phyloP scores from a whole-genome alignment of 2,113 vertebrate species.

The Uria aalge region DNA sequence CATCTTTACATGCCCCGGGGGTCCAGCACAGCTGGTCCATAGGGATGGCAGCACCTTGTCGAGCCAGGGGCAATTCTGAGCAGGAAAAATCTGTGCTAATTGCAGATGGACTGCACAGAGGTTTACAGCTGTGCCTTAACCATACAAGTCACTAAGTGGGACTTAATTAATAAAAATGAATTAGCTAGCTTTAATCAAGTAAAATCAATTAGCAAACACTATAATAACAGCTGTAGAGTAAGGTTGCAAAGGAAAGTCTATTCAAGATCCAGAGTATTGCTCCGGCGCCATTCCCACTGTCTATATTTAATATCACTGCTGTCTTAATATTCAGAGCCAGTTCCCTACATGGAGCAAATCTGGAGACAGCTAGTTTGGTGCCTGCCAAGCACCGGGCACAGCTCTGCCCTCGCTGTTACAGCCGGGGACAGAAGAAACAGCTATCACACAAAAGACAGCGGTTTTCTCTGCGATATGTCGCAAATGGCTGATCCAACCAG shows the following conservation, averaged over 20 bases:
- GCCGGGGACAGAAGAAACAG: neutral
- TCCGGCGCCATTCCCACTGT: neutral
- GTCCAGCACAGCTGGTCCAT: rapidly evolving
- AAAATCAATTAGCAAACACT: neutral
- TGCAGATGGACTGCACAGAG: neutral
- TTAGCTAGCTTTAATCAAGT: neutral
- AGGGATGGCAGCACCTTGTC: neutral
- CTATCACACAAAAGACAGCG: rapidly evolving
- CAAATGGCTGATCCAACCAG: neutral
- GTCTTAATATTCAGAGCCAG: neutral
- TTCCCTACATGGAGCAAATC: neutral
- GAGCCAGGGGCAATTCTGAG: neutral
- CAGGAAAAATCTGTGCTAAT: neutral
- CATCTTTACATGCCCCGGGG: neutral
- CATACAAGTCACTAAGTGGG: neutral
- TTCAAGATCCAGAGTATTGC: neutral
- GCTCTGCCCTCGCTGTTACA: neutral
- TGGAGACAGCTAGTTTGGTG: neutral
- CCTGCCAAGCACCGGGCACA: neutral
- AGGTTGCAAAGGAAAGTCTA: neutral
- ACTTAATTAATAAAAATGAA: constrained; percentile 9
- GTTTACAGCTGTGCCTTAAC: neutral
- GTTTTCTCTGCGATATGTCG: neutral
- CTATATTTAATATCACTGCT: neutral
- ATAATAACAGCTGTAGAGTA: neutral